These are phyloP conservation scores for Tenthredo distinguenda DNA, from an alignment of 2,888 invertebrate genomes.

Conservation along the genomic window DNA sequence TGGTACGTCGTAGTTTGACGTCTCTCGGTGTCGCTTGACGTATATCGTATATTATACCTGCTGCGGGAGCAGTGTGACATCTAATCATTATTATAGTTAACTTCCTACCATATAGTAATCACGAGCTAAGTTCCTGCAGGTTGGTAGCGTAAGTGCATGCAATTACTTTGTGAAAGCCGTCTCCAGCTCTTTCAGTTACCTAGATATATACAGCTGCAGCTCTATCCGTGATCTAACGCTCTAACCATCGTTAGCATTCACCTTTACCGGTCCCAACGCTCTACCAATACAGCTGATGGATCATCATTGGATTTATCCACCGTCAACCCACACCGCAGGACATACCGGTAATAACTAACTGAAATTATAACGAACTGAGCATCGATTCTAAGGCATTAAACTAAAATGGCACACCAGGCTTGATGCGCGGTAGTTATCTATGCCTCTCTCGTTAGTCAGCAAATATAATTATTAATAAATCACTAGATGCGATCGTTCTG, in stretches of 20 bases:
- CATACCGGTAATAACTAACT: constrained; percentile 14
- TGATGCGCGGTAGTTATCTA: background rate
- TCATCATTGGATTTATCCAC: constrained; percentile 24
- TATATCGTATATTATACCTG: constrained; percentile 21
- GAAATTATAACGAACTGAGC: constrained; percentile 56
- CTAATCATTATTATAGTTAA: constrained; percentile 41
- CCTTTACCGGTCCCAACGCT: constrained; percentile 4
- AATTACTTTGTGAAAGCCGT: constrained; percentile 47
- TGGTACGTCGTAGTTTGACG: background rate
- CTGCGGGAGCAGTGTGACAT: constrained; percentile 24
- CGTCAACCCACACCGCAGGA: background rate
- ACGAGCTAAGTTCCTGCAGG: constrained; percentile 28
- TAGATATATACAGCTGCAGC: background rate
- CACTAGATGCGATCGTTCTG: background rate
- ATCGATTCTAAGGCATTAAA: constrained; percentile 60
- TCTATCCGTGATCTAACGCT: background rate
- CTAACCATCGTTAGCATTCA: constrained; percentile 27
- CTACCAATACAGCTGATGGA: constrained; percentile 6
- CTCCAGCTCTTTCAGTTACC: constrained; percentile 20
- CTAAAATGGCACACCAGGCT: background rate
- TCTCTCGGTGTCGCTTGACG: constrained; percentile 12
- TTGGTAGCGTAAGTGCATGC: constrained; percentile 35
- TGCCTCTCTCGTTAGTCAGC: background rate
- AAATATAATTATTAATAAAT: constrained; percentile 9
- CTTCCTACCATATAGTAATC: constrained; percentile 35